phyloP scores from a whole-genome alignment of 1,140 invertebrate genomes.

The Meloidogyne chitwoodi region DNA sequence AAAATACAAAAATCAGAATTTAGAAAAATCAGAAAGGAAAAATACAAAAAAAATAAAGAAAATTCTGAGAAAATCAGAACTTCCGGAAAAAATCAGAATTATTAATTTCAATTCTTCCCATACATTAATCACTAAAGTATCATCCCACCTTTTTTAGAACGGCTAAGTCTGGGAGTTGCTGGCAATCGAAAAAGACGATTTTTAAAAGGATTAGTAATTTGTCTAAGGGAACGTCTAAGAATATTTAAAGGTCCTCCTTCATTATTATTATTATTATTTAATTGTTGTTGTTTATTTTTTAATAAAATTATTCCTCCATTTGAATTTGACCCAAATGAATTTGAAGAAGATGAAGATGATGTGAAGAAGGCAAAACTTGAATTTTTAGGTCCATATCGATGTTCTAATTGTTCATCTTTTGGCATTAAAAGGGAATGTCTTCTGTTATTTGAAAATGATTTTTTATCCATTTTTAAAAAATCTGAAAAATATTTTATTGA shows the following conservation, averaged over 20 bases:
- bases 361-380: background rate
- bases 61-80: no score
- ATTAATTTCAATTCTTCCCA: no score
- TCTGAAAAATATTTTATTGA: no score
- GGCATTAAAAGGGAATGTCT: background rate
- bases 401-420: background rate
- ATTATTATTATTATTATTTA: no score
- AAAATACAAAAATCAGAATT: no score
- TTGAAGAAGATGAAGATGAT: background rate
- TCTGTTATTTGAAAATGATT: background rate
- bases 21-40: no score
- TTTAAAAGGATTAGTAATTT: slow-evolving; percentile 54
- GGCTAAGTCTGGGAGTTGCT: slow-evolving; percentile 45
- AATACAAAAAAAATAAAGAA: no score
- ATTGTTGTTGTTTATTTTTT: background rate
- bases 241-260: slow-evolving; percentile 12
- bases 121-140: no score
- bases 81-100: no score
- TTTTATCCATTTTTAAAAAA: background rate
- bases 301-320: background rate
- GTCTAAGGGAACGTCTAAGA: slow-evolving; percentile 49
- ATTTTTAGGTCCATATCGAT: background rate
- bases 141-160: slow-evolving; percentile 51
- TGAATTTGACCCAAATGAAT: background rate
- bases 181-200: slow-evolving; percentile 49